Base-by-base conservation (phyloP, 2,888 invertebrate genomes). In the Coelinius sp. region DNA sequence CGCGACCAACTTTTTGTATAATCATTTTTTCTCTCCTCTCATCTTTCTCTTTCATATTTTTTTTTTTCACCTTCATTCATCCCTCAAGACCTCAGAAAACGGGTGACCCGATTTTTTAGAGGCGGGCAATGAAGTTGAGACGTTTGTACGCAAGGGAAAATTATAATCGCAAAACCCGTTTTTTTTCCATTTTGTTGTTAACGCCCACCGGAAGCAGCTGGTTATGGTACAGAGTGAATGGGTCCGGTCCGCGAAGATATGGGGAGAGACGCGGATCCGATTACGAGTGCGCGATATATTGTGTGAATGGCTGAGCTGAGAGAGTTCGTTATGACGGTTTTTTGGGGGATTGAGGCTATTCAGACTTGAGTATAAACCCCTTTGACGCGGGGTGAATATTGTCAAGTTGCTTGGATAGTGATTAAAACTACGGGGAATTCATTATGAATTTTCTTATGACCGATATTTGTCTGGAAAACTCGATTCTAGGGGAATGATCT, bases 141-240 rank as follows among this genome's bases (percentile, higher is more conserved):
- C 31, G 25, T 38, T 44, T 17, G 62, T n/a, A n/a, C 64, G 66
- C 52, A 66, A 56, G 65, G 74, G 74, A 81, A 83, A 84, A 83
- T 41, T 24, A 63, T 63, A 84, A 84, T 86, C 84, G 86, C 86
- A 83, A 87, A 74, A 87, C 87, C 87, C 86, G 86, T 86, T 86
- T 80, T 79, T 83, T 17, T 49, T 41, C n/a, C 41, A 41, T 41
- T 59, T 41, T 59, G 17, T 41, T 24, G 83, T 83, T 46, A 69
- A 86, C 87, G 87, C 87, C 87, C 87, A 87, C 87, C 87, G 87
- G 87, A 87, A 87, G 77, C 87, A 87, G 87, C 87, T 87, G 87
- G 83, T 78, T 35, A 71, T 77, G 76, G 75, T 76, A 76, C 78
- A 63, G 75, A 63, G 76, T 86, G 83, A 86, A 87, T 86, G 82